A percentile compares a stretch with the other conserved stretches of the same genome.
Conservation (phyloP, 2,888 invertebrate genomes). For the Melanostoma mellinum region DNA sequence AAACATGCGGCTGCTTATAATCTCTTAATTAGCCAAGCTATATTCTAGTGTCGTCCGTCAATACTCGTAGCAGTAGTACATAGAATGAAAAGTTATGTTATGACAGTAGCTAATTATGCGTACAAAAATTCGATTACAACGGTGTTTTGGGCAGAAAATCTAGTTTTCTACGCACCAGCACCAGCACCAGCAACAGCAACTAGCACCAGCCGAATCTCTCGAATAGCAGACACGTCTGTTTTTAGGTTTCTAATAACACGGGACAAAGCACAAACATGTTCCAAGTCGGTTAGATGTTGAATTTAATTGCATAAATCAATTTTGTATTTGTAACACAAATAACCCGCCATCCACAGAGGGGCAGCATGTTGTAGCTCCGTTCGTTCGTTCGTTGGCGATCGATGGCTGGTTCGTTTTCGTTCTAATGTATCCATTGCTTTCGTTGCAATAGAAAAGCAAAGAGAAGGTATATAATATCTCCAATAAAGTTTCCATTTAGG, state of each 20-base stretch:
- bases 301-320: constrained; percentile 71
- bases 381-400: constrained; percentile 1
- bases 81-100: constrained; percentile 44
- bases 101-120: constrained; percentile 59
- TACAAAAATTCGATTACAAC: constrained; percentile 12
- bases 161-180: constrained; percentile 5
- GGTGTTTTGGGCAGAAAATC: not conserved
- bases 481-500: constrained; percentile 57
- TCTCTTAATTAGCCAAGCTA: constrained; percentile 37
- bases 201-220: not conserved
- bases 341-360: constrained; percentile 38
- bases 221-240: constrained; percentile 32
- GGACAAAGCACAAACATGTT: constrained; percentile 47
- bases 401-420: not conserved
- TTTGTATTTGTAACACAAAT: constrained; percentile 62
- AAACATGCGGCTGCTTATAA: constrained; percentile 16
- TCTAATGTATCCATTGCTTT: constrained; percentile 4
- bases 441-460: not conserved
- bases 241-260: constrained; percentile 45
- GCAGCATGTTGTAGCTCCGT: constrained; percentile 16
- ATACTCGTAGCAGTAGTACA: not conserved
- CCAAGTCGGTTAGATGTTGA: constrained; percentile 50
- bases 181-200: not conserved
- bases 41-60: no score
- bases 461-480: constrained; percentile 15